A percentile compares a stretch with the other conserved stretches of the same genome.
Evolutionary conservation across 2,888 invertebrate genomes (phyloP).

Genomic region (Dione juno): DNA sequence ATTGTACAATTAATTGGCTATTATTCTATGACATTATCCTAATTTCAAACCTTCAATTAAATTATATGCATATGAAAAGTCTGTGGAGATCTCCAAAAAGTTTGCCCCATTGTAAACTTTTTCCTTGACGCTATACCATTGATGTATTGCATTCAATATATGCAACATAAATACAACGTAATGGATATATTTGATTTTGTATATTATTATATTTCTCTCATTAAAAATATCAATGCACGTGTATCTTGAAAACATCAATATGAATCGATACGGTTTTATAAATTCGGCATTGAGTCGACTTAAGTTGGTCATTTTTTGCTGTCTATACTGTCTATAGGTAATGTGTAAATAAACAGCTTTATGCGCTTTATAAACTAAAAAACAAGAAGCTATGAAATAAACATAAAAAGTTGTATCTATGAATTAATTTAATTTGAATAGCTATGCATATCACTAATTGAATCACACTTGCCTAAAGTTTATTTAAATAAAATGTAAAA

Average conservation of each 20-base stretch:
- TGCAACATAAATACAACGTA: constrained; percentile 34
- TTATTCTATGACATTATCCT: too few relatives aligned
- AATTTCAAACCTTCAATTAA: constrained; percentile 37
- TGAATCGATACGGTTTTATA: constrained; percentile 40
- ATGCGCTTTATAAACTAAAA: constrained; percentile 19
- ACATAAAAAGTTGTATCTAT: not conserved
- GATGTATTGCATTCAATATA: constrained; percentile 27
- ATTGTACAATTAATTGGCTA: too few relatives aligned
- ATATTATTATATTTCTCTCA: constrained; percentile 31
- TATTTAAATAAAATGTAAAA: not conserved
- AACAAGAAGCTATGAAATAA: constrained; percentile 34
- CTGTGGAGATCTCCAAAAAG: constrained; percentile 41
- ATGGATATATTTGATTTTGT: constrained; percentile 36
- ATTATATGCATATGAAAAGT: constrained; percentile 42
- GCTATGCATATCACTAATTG: not conserved
- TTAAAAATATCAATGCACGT: constrained; percentile 46
- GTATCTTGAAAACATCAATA: constrained; percentile 40
- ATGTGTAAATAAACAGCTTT: not conserved
- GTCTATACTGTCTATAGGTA: not conserved
- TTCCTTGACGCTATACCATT: constrained; percentile 37
- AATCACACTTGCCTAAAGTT: not conserved
- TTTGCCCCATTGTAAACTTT: constrained; percentile 28
- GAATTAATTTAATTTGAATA: constrained; percentile 15
- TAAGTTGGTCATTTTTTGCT: constrained; percentile 39
- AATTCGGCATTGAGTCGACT: constrained; percentile 38